These are phyloP conservation scores for Phaedon cochleariae DNA, from an alignment of 2,888 invertebrate species.

Conservation along the genomic window DNA sequence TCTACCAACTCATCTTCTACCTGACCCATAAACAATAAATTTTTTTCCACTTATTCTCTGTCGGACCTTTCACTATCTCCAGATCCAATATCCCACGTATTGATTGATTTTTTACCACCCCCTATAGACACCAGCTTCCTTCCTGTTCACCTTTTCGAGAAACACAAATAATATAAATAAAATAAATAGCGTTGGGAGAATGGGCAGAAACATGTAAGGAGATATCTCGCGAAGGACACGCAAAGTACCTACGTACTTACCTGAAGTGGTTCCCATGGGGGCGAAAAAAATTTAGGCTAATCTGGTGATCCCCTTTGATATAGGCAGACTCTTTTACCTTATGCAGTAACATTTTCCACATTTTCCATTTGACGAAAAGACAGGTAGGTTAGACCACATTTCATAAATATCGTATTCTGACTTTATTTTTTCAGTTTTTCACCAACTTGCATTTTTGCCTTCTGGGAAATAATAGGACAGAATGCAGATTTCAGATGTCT, in stretches of 20 bases:
- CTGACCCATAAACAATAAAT: background rate
- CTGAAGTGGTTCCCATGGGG: constrained; percentile 1
- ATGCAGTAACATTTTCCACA: too few relatives aligned
- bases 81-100: constrained; percentile 20
- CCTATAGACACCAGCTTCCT: constrained; percentile 29
- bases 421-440: too few relatives aligned
- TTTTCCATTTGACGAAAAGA: too few relatives aligned
- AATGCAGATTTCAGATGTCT: too few relatives aligned
- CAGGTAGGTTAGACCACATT: too few relatives aligned
- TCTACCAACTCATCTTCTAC: background rate
- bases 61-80: background rate
- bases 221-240: background rate
- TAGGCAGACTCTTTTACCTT: too few relatives aligned
- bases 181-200: constrained; percentile 21
- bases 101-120: constrained; percentile 32
- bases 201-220: background rate
- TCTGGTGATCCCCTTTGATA: background rate
- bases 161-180: constrained; percentile 25
- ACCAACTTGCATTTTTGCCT: too few relatives aligned
- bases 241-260: background rate
- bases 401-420: too few relatives aligned
- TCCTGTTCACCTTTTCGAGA: constrained; percentile 29
- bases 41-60: background rate
- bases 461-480: too few relatives aligned
- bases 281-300: background rate